These are phyloP conservation scores for Wasmannia auropunctata DNA, from an alignment of 1,140 invertebrate genomes.

Conservation along the genomic window DNA sequence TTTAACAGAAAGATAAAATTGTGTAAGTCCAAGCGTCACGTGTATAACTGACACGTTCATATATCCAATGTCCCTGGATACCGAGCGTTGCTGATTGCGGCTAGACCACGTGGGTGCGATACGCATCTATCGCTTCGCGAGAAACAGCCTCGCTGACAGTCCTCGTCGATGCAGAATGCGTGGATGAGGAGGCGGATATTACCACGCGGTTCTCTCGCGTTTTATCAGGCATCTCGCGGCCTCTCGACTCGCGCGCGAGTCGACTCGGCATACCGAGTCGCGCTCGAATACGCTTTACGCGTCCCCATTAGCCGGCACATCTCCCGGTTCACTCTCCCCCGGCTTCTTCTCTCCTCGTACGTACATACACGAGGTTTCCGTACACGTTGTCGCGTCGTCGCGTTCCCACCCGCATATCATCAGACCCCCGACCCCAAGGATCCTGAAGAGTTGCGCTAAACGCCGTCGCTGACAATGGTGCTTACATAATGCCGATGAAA, in stretches of 20 bases:
- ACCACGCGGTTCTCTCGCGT: conserved; percentile 26
- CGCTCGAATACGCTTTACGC: conserved; percentile 49
- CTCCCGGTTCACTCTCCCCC: conserved; percentile 24
- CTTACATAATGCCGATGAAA: conserved; percentile 48
- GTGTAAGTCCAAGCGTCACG: neutral
- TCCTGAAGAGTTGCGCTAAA: neutral
- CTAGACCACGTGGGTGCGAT: neutral
- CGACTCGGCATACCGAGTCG: conserved; percentile 16
- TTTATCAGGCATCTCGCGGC: conserved; percentile 51
- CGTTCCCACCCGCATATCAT: conserved; percentile 61
- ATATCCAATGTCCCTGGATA: neutral
- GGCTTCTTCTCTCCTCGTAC: conserved; percentile 4
- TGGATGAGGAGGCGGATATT: conserved; percentile 40
- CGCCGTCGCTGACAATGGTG: neutral
- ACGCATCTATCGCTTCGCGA: neutral
- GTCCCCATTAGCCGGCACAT: conserved; percentile 54
- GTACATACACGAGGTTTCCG: neutral
- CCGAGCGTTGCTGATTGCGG: neutral
- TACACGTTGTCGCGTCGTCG: neutral
- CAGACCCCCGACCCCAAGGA: neutral
- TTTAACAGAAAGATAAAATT: neutral
- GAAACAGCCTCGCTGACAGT: neutral
- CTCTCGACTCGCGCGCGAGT: conserved; percentile 14
- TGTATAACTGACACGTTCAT: neutral
- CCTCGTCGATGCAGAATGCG: conserved; percentile 8